Evolutionary conservation across 2,113 vertebrate genomes (phyloP), one percentile per base, ranked within the genome.

Genomic region (Xyliphius kryptos): DNA sequence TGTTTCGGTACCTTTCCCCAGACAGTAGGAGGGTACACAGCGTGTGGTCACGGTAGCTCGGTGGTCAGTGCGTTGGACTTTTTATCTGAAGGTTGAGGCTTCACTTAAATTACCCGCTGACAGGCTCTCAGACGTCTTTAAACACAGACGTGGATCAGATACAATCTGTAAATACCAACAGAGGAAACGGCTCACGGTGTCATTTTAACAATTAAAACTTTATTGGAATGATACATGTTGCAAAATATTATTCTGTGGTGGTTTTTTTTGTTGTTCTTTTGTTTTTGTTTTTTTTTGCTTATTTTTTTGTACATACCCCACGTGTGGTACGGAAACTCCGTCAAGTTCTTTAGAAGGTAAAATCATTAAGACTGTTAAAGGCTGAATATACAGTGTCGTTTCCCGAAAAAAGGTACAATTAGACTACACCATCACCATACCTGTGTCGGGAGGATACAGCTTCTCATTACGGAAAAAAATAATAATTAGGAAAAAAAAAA

Each of bases 151-250:
- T n/a, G n/a, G n/a, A n/a, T n/a, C n/a, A n/a, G n/a, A n/a, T n/a
- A n/a, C n/a, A n/a, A n/a, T n/a, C n/a, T n/a, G n/a, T n/a, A n/a
- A n/a, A 38, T 38, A 38, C 36, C 10, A 1, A 41, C 40, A 7
- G 21, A 56, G 61, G 71, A 71, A 60, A 26, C 3, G 11, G 56
- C n/a, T 44, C 14, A 38, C 15, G 14, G 15, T 58, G 79, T 81
- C 79, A 81, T 86, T 86, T 87, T 88, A 86, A 88, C 86, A 89
- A 88, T 84, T 88, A 87, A 86, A 89, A 88, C 85, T 89, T 89
- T 89, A 89, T 89, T 89, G 86, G 87, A 89, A 89, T 89, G 86
- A 88, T 89, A 88, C 86, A 88, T 87, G 85, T 88, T 88, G 86
- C 85, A 88, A 89, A 89, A 89, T 88, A 88, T 88, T 88, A 87